Evolutionary conservation across 2,113 vertebrate species (phyloP).

Genomic region (Mormyrus lacerda): DNA sequence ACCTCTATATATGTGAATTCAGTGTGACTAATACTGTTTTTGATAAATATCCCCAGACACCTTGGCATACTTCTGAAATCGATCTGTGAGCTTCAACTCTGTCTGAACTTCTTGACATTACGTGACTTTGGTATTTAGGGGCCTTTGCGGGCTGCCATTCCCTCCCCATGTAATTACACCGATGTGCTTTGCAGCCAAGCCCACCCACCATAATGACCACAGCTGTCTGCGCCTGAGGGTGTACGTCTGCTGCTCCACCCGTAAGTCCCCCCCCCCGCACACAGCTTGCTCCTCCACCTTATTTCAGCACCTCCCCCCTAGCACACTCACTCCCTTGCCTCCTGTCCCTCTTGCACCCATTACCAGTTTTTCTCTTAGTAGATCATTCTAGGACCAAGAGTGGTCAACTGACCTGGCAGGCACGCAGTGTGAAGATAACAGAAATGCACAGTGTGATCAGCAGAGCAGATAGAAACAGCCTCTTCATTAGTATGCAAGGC

Average conservation of each 20-base stretch:
- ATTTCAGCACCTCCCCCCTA: neutral
- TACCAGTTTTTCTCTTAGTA: conserved; percentile 3
- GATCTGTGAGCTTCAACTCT: neutral
- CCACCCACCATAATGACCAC: conserved; percentile 82
- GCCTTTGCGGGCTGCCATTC: neutral
- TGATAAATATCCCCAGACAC: neutral
- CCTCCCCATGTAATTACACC: neutral
- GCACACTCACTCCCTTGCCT: neutral
- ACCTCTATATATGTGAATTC: neutral
- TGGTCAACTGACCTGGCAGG: neutral
- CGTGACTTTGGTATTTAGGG: neutral
- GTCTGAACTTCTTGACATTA: neutral
- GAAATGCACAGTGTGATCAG: neutral
- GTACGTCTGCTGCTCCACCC: conserved; percentile 87
- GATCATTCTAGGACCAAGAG: neutral
- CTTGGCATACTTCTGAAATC: neutral
- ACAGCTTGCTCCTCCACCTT: neutral
- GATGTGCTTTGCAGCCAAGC: conserved; percentile 65
- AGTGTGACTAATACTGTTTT: neutral
- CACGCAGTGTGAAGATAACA: neutral
- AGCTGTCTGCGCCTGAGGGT: conserved; percentile 92
- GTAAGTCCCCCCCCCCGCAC: conserved; percentile 65
- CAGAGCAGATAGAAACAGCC: neutral
- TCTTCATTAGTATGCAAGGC: neutral
- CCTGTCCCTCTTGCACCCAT: neutral